A percentile compares a stretch with the other conserved stretches of the same genome.
Evolutionary conservation across 2,113 vertebrate genomes (phyloP).

Genomic region (Caranx melampygus): DNA sequence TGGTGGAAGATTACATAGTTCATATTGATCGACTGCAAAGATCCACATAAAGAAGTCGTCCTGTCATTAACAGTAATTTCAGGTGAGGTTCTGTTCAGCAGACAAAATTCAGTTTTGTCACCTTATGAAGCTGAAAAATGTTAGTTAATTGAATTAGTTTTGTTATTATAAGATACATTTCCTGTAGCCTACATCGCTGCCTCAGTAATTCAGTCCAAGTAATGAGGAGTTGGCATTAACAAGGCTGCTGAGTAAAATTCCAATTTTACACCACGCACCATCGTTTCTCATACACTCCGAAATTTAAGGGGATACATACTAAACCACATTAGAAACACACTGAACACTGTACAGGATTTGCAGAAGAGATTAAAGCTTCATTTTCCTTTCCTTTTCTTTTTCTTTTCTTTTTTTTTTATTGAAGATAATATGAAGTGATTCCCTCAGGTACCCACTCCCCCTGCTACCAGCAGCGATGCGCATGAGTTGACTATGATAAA

Average conservation of each 20-base stretch:
- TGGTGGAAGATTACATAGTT: not conserved
- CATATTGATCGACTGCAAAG: not conserved
- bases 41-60: too few species aligned
- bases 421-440: conserved; percentile 23
- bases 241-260: not conserved
- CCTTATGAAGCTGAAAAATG: not conserved
- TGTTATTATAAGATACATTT: not conserved
- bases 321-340: conserved; percentile 1
- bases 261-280: not conserved
- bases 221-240: not conserved
- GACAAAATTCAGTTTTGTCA: not conserved
- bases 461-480: not conserved
- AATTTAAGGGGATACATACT: not conserved
- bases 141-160: not conserved
- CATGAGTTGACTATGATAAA: conserved; percentile 40
- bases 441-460: not conserved
- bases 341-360: not conserved
- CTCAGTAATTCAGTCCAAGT: not conserved
- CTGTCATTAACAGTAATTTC: too few species aligned
- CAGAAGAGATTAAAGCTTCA: conserved; percentile 11
- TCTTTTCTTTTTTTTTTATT: too few species aligned
- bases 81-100: too few species aligned
- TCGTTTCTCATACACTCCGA: not conserved
- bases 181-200: not conserved
- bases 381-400: not conserved